Evolutionary conservation across 2,888 invertebrate genomes (phyloP), one percentile per base, ranked within the genome.

Genomic region (Philhelius pedissequus): DNA sequence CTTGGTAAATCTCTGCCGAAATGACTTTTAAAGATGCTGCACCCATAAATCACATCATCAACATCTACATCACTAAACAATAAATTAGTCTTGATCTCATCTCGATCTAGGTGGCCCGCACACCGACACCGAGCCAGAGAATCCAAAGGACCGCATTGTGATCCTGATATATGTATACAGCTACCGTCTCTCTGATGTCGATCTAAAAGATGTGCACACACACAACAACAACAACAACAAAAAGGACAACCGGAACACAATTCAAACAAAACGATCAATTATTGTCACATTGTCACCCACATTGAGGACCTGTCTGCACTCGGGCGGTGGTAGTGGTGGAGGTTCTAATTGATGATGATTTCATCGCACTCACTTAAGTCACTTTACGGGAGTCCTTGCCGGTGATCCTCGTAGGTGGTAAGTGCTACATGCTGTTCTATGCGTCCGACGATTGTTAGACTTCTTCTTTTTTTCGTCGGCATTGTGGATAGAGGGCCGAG

Each of bases 251-350:
- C 86, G 82, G 76, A 78, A 86, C 81, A 87, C 79, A 86, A 77
- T 69, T 73, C 78, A 76, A 74, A 84, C 86, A 87, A 87, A 86
- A 86, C 84, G 86, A 86, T 86, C 86, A 81, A 86, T 86, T 86
- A 87, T 87, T 87, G 87, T 87, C 87, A 87, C 83, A 86, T 87
- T 86, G 87, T 87, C 87, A 83, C 86, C 86, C 78, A 81, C 86
- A 86, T 87, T 88, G 81, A 87, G 78, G 75, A 86, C 86, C 87
- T 88, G 87, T 88, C 88, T 87, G 84, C 88, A 88, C 88, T 84
- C 87, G 54, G 82, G 50, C 69, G 68, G 73, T 70, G 66, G 81
- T 77, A 86, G 86, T 87, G 87, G 87, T 86, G 86, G 83, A 86
- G 86, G 81, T 52, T 76, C 73, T 78, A 86, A 79, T 86, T 86